phyloP scores from a whole-genome alignment of 2,888 invertebrate species.

The Cerceris ruficornis region DNA sequence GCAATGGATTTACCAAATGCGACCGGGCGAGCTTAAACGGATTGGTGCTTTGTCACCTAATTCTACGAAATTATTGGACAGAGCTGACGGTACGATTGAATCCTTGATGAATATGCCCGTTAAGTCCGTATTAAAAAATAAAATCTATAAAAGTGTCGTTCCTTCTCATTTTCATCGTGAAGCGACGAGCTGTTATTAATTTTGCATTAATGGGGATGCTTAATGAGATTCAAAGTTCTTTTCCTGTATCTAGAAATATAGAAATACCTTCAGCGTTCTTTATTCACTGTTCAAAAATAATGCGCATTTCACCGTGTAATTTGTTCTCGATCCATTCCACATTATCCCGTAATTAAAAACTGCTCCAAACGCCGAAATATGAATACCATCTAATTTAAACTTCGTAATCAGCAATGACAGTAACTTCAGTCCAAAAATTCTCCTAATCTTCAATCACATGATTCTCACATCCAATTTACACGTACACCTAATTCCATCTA shows the following conservation, averaged over 20 bases:
- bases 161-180: conserved; percentile 31
- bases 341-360: too few relatives aligned
- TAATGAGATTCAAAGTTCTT: conserved; percentile 22
- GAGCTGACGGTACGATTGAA: conserved; percentile 15
- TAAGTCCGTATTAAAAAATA: conserved; percentile 25
- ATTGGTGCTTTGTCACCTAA: conserved; percentile 11
- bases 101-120: conserved; percentile 42
- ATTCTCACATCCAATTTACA: too few relatives aligned
- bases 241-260: conserved; percentile 44
- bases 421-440: too few relatives aligned
- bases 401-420: too few relatives aligned
- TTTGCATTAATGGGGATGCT: conserved; percentile 36
- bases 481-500: too few relatives aligned
- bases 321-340: too few relatives aligned
- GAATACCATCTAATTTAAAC: too few relatives aligned
- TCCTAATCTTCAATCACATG: too few relatives aligned
- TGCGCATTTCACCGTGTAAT: conserved; percentile 9
- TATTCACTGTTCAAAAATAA: conserved; percentile 4
- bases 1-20: conserved; percentile 25
- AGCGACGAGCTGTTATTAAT: conserved; percentile 38
- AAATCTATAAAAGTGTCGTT: conserved; percentile 26
- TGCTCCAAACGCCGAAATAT: too few relatives aligned
- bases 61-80: not conserved
- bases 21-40: conserved; percentile 13
- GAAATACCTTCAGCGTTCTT: conserved; percentile 17